Evolutionary conservation across 2,888 invertebrate genomes (phyloP).

Genomic region (Leucoma salicis): DNA sequence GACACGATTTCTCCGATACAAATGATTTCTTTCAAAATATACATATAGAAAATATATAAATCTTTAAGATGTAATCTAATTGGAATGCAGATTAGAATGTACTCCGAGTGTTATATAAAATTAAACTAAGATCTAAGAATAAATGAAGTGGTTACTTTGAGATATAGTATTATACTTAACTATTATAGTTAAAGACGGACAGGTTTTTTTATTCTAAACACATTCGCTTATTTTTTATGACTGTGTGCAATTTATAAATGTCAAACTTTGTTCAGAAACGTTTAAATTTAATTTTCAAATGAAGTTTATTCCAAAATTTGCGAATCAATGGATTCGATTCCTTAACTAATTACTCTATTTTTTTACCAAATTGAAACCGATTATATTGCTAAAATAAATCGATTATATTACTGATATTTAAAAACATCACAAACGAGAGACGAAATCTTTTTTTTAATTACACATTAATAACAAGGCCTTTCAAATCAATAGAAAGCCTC

Average conservation of each 20-base stretch:
- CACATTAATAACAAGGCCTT: too few relatives aligned
- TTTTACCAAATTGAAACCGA: too few relatives aligned
- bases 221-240: slow-evolving; percentile 33
- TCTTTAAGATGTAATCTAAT: slow-evolving; percentile 14
- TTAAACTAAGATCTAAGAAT: slow-evolving; percentile 4
- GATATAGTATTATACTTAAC: slow-evolving; percentile 28
- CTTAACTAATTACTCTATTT: too few relatives aligned
- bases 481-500: too few relatives aligned
- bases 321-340: too few relatives aligned
- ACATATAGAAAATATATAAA: slow-evolving; percentile 27
- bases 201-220: slow-evolving; percentile 28
- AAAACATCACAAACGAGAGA: too few relatives aligned
- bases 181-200: slow-evolving; percentile 39
- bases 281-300: slow-evolving; percentile 20
- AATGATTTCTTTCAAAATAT: slow-evolving; percentile 21
- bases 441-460: too few relatives aligned
- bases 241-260: slow-evolving; percentile 25
- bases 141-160: slow-evolving; percentile 32
- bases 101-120: slow-evolving; percentile 3
- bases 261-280: slow-evolving; percentile 15
- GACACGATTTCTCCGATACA: slow-evolving; percentile 22
- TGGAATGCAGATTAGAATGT: slow-evolving; percentile 23
- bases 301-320: neutral
- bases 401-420: too few relatives aligned
- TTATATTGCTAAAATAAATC: too few relatives aligned